A percentile compares a stretch with the other conserved stretches of the same genome.
Conservation (phyloP, 2,888 invertebrate genomes). For the Tetheella fluctuosa region DNA sequence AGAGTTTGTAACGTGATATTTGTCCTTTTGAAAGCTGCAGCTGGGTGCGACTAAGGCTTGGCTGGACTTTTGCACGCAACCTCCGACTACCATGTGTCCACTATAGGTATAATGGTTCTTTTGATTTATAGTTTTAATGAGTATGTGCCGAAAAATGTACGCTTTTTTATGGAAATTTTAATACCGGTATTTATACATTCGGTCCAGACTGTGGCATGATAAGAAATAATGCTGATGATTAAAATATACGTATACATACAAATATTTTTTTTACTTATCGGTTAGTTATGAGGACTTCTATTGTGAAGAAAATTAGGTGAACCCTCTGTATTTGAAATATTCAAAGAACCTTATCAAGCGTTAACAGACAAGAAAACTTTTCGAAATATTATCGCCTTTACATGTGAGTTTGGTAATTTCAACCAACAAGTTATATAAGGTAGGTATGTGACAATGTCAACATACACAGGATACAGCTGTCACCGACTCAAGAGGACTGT, state of each 20-base stretch:
- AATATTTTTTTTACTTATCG: no score
- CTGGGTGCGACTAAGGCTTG: conserved; percentile 63
- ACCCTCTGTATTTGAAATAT: no score
- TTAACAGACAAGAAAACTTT: no score
- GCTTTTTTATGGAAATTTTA: background rate
- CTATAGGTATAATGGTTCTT: conserved; percentile 34
- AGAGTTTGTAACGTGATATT: conserved; percentile 39
- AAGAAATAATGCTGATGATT: no score
- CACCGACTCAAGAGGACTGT: conserved; percentile 47
- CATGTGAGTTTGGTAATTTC: background rate
- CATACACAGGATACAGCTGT: conserved; percentile 56
- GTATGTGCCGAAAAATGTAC: conserved; percentile 12
- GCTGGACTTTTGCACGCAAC: conserved; percentile 54
- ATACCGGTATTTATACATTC: no score
- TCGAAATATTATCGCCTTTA: background rate
- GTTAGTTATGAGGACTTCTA: no score
- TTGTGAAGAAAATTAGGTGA: no score
- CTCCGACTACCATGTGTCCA: conserved; percentile 21
- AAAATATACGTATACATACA: no score
- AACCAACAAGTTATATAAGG: background rate
- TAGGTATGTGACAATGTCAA: conserved; percentile 24
- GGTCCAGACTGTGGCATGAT: conserved; percentile 1
- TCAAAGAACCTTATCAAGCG: no score
- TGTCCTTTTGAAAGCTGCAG: conserved; percentile 38
- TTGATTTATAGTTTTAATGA: conserved; percentile 48